These are phyloP conservation scores for Phania funesta DNA, from an alignment of 2,888 invertebrate species.

Conservation along the genomic window DNA sequence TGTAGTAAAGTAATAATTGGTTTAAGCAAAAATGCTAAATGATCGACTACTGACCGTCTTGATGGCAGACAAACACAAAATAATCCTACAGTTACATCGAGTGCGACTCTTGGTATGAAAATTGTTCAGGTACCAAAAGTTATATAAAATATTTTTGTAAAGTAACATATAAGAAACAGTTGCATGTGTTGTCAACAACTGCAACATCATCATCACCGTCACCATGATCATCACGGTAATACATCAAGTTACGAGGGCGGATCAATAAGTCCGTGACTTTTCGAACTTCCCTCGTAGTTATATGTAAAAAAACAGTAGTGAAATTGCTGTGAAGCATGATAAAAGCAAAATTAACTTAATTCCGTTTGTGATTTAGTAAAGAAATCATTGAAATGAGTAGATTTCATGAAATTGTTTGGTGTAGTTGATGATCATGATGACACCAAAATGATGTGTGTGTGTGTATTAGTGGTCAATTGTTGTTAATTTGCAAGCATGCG, in stretches of 20 bases:
- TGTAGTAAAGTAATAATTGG: constrained; percentile 78
- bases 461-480: neutral
- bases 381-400: constrained; percentile 37
- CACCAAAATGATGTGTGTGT: constrained; percentile 20
- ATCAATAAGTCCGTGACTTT: too few species aligned
- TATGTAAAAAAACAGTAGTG: too few species aligned
- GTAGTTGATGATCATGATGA: constrained; percentile 11
- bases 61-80: neutral
- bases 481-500: too few species aligned
- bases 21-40: constrained; percentile 67
- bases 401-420: constrained; percentile 5
- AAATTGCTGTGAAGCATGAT: too few species aligned
- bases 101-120: too few species aligned
- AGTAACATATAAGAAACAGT: too few species aligned
- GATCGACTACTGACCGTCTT: constrained; percentile 52
- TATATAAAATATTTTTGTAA: neutral
- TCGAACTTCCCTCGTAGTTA: too few species aligned
- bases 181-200: constrained; percentile 51
- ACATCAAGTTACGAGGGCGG: constrained; percentile 55
- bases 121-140: too few species aligned
- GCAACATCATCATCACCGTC: neutral
- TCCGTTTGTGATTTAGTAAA: constrained; percentile 26
- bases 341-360: too few species aligned
- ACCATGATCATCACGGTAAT: constrained; percentile 7
- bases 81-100: constrained; percentile 17